Conservation (phyloP, 2,797 vertebrate species). For the Alectoris magna region DNA sequence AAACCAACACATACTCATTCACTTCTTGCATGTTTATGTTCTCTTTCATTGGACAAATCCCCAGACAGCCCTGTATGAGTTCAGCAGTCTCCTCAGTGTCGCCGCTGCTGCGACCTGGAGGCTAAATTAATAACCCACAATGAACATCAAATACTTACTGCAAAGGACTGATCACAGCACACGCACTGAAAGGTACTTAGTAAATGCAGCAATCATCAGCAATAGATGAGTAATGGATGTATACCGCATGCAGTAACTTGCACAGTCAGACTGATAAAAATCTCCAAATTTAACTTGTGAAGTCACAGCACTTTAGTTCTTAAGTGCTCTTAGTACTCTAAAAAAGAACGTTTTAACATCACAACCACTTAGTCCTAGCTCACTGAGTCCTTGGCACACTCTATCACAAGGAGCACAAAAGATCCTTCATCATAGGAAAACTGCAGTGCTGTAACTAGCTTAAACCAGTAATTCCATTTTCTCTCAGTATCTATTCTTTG, state of each 20-base stretch:
- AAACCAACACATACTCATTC: neutral
- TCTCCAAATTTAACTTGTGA: neutral
- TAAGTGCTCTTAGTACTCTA: neutral
- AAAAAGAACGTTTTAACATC: conserved; percentile 4
- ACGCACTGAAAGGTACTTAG: neutral
- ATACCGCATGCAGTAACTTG: neutral
- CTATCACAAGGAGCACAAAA: neutral
- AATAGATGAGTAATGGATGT: neutral
- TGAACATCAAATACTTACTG: neutral
- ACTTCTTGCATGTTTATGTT: neutral
- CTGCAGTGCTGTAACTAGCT: neutral
- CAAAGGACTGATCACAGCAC: neutral
- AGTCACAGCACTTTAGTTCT: neutral
- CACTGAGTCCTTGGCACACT: fast-evolving
- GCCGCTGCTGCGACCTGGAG: fast-evolving
- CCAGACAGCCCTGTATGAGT: neutral
- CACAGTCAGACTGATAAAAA: neutral
- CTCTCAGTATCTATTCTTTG: neutral
- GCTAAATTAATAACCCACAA: neutral
- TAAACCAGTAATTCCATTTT: neutral
- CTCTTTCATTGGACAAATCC: neutral
- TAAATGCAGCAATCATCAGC: neutral
- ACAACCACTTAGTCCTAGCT: neutral
- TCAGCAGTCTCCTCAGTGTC: neutral
- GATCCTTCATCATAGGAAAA: neutral